A percentile compares a stretch with the other conserved stretches of the same genome.
phyloP scores from a whole-genome alignment of 1,140 invertebrate genomes.

The Drosophila sp. region DNA sequence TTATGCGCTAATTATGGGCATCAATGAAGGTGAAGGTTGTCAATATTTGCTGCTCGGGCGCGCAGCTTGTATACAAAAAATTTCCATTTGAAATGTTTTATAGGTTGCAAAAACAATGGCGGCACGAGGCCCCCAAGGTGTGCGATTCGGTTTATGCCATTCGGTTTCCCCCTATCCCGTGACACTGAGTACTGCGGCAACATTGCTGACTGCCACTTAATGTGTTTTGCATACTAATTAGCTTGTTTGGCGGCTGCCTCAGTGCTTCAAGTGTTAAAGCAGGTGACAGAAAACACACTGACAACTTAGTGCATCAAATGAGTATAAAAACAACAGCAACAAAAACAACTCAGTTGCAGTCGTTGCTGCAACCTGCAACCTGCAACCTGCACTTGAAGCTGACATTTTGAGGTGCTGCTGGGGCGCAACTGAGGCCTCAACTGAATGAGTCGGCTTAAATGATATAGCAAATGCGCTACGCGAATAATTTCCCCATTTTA shows the following conservation, averaged over 20 bases:
- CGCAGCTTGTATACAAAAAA: constrained; percentile 45
- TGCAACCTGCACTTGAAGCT: constrained; percentile 60
- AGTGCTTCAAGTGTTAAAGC: constrained; percentile 67
- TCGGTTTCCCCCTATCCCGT: neutral
- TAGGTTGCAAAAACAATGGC: constrained; percentile 67
- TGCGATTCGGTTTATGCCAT: constrained; percentile 11
- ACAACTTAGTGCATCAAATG: constrained; percentile 58
- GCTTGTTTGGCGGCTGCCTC: constrained; percentile 74
- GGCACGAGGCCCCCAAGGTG: constrained; percentile 8
- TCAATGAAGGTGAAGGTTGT: constrained; percentile 82
- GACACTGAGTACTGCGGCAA: constrained; percentile 64
- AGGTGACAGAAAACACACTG: constrained; percentile 65
- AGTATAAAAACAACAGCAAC: constrained; percentile 27
- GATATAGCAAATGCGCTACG: constrained; percentile 18
- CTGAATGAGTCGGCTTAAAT: constrained; percentile 5
- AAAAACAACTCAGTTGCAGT: constrained; percentile 13
- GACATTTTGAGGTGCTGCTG: constrained; percentile 58
- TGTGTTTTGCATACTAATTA: constrained; percentile 82
- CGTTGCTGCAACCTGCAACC: constrained; percentile 48
- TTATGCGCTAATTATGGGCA: constrained; percentile 69
- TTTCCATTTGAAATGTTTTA: constrained; percentile 72
- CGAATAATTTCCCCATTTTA: too few species aligned
- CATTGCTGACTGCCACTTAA: constrained; percentile 71
- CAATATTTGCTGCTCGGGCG: constrained; percentile 61
- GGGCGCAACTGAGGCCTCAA: constrained; percentile 24